phyloP scores from a whole-genome alignment of 2,888 invertebrate genomes.

The Melikaiella ostensackeni region DNA sequence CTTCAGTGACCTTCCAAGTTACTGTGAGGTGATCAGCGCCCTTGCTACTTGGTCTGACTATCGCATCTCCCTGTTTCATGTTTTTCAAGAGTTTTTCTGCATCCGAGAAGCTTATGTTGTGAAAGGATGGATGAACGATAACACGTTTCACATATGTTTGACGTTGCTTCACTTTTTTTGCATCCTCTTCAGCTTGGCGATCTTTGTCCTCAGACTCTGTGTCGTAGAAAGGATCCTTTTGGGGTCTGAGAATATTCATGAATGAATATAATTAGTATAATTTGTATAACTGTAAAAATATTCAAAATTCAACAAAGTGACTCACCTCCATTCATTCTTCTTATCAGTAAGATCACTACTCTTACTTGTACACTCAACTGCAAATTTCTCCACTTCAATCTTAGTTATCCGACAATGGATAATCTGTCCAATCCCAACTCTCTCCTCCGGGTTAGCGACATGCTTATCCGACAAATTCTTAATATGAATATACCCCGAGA shows the following conservation, averaged over 20 bases:
- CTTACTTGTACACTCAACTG: constrained; percentile 95
- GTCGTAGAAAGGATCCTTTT: constrained; percentile 95
- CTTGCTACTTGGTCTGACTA: constrained; percentile 97
- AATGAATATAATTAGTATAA: constrained; percentile 15
- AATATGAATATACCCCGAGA: constrained; percentile 95
- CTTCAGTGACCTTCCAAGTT: constrained; percentile 98
- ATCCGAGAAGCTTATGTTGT: constrained; percentile 95
- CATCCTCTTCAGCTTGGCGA: constrained; percentile 86
- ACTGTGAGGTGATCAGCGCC: constrained; percentile 97
- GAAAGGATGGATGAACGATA: constrained; percentile 98
- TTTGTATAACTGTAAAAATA: constrained; percentile 2
- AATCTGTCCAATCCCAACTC: constrained; percentile 90
- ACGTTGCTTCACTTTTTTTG: constrained; percentile 89
- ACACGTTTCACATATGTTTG: constrained; percentile 96
- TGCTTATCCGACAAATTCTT: constrained; percentile 96
- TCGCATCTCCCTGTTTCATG: constrained; percentile 98
- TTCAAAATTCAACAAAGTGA: neutral
- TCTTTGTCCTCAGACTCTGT: constrained; percentile 90
- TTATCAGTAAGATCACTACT: constrained; percentile 95
- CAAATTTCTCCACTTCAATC: constrained; percentile 96
- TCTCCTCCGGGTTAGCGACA: constrained; percentile 94
- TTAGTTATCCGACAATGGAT: constrained; percentile 95
- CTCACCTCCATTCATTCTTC: constrained; percentile 91
- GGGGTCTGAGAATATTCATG: constrained; percentile 80
- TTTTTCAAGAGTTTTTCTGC: constrained; percentile 93